These are phyloP conservation scores for Hyperoplus lanceolatus DNA, from an alignment of 2,797 vertebrate species.

Conservation along the genomic window DNA sequence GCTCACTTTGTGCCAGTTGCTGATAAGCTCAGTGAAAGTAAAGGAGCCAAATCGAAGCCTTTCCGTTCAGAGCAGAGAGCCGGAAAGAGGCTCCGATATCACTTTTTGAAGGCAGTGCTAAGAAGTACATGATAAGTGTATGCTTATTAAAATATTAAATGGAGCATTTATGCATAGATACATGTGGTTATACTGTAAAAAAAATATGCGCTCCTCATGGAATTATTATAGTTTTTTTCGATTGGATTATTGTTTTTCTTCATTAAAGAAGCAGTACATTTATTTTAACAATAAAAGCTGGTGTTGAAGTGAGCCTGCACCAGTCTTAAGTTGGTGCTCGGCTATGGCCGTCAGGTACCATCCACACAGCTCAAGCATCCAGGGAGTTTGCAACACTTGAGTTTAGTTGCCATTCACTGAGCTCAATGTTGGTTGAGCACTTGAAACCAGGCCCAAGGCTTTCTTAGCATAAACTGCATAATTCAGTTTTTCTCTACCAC, in stretches of 20 bases:
- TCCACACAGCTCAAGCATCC: background rate
- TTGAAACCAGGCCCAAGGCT: constrained; percentile 2
- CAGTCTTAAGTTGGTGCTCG: constrained; percentile 8
- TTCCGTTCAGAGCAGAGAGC: constrained; percentile 36
- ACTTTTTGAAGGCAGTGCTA: constrained; percentile 2
- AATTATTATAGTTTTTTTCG: constrained; percentile 23
- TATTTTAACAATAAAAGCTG: constrained; percentile 22
- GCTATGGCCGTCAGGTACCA: constrained; percentile 24
- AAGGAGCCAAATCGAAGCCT: constrained; percentile 52
- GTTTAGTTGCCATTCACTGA: constrained; percentile 2
- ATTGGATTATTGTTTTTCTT: constrained; percentile 17
- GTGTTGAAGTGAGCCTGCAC: background rate
- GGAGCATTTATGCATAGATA: constrained; percentile 2
- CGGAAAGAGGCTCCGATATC: constrained; percentile 24
- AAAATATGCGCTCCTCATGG: constrained; percentile 11
- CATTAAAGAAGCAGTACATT: constrained; percentile 34
- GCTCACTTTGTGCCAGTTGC: constrained; percentile 59
- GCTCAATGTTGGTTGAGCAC: background rate
- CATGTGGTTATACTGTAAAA: constrained; percentile 13
- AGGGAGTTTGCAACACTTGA: background rate
- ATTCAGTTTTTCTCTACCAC: background rate
- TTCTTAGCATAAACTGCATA: background rate
- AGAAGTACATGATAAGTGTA: constrained; percentile 2
- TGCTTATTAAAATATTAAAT: constrained; percentile 34
- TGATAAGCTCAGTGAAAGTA: constrained; percentile 51